Conservation (phyloP, 2,113 vertebrate genomes). For the Syngnathus typhle region DNA sequence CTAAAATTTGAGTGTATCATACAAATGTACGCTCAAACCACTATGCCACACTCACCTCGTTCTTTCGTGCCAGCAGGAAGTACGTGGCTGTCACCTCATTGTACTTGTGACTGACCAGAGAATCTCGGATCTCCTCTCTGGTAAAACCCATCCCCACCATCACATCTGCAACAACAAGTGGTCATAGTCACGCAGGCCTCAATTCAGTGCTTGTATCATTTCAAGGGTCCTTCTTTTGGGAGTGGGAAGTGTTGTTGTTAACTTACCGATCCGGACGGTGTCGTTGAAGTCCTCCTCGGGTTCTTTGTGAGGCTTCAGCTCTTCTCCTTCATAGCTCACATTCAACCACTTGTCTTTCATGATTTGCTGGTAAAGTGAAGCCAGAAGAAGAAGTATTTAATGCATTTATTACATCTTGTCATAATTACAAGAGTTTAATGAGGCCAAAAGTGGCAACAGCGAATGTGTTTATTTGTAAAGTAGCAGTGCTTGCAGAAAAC, state of each 20-base stretch:
- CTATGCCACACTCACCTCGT: slow-evolving; percentile 57
- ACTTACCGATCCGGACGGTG: slow-evolving; percentile 72
- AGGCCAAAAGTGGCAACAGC: background rate
- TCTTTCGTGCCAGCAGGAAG: slow-evolving; percentile 86
- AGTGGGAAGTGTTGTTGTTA: background rate
- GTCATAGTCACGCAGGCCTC: background rate
- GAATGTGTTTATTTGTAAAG: background rate
- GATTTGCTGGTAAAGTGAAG: slow-evolving; percentile 78
- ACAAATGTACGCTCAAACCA: background rate
- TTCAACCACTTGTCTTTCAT: slow-evolving; percentile 98
- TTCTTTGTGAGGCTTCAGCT: slow-evolving; percentile 82
- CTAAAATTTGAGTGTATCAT: background rate
- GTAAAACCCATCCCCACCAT: slow-evolving; percentile 93
- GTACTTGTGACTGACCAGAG: slow-evolving; percentile 82
- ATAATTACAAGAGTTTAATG: background rate
- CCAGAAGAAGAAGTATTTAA: background rate
- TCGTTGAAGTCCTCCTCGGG: slow-evolving; percentile 81
- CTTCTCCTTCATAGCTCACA: slow-evolving; percentile 79
- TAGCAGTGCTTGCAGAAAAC: background rate
- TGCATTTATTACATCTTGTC: background rate
- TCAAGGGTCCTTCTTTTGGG: background rate
- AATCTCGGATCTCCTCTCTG: slow-evolving; percentile 84
- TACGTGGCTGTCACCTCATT: slow-evolving; percentile 92
- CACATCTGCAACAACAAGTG: slow-evolving; percentile 71
- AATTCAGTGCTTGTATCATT: background rate